phyloP scores from a whole-genome alignment of 2,113 vertebrate genomes.

The Gadus chalcogrammus region DNA sequence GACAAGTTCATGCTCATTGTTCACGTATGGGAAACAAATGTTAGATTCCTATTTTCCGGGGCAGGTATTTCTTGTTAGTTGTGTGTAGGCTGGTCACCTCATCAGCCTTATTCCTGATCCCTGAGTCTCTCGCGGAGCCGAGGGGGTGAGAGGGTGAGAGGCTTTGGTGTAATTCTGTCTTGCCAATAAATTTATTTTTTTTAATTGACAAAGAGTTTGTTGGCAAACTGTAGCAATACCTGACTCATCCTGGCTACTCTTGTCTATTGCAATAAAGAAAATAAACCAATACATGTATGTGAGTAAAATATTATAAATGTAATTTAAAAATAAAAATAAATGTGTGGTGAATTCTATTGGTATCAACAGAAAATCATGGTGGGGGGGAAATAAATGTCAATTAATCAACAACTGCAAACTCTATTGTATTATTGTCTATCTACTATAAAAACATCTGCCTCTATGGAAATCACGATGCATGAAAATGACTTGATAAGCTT shows the following conservation, averaged over 20 bases:
- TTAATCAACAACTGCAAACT: slow-evolving; percentile 72
- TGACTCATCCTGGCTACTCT: slow-evolving; percentile 78
- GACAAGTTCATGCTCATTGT: slow-evolving; percentile 53
- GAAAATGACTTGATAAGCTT: too few relatives aligned
- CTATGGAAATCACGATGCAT: background rate
- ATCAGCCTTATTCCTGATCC: slow-evolving; percentile 75
- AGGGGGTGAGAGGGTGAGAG: slow-evolving; percentile 55
- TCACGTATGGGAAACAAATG: slow-evolving; percentile 62
- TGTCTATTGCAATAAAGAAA: slow-evolving; percentile 83
- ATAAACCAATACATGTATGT: slow-evolving; percentile 76
- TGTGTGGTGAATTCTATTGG: slow-evolving; percentile 72
- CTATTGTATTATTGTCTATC: slow-evolving; percentile 21
- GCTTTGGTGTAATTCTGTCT: slow-evolving; percentile 72
- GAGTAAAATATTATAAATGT: slow-evolving; percentile 77
- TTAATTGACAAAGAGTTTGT: slow-evolving; percentile 71
- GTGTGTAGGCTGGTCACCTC: slow-evolving; percentile 76
- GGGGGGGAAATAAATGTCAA: slow-evolving; percentile 74
- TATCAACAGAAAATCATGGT: slow-evolving; percentile 70
- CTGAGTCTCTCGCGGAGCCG: slow-evolving; percentile 61
- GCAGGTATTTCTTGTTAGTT: slow-evolving; percentile 73
- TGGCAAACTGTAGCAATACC: slow-evolving; percentile 80
- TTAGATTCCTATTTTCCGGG: slow-evolving; percentile 68
- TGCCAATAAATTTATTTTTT: slow-evolving; percentile 78
- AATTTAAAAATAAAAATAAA: slow-evolving; percentile 76
- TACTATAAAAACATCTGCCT: background rate